Percentiles rank a stretch among this genome's conserved stretches.
Evolutionary conservation across 2,113 vertebrate species (phyloP).

Genomic region (Myotis brandtii): DNA sequence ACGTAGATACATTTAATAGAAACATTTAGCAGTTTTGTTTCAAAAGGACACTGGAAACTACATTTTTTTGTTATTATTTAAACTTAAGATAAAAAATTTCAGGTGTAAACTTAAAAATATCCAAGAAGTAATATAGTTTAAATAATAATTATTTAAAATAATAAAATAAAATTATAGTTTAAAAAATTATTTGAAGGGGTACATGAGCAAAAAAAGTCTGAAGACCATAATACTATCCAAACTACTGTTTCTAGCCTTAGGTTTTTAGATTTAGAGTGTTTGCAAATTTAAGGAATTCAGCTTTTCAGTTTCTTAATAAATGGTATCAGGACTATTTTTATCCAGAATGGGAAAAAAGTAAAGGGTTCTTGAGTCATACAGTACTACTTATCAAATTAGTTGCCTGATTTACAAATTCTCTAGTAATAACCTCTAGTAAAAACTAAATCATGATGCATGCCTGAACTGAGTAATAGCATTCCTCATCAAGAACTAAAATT

Average conservation of each 20-base stretch:
- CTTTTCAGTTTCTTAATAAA: constrained; percentile 35
- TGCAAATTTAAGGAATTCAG: neutral
- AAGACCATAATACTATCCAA: neutral
- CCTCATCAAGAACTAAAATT: constrained; percentile 46
- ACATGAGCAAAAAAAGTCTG: neutral
- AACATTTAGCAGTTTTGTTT: constrained; percentile 27
- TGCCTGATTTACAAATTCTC: constrained; percentile 22
- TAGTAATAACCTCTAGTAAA: neutral
- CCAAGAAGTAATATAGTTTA: neutral
- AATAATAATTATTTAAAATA: constrained; percentile 6
- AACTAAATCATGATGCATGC: neutral
- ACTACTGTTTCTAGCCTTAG: neutral
- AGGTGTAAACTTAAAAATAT: constrained; percentile 21
- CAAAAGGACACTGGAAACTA: constrained; percentile 10
- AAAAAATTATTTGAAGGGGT: constrained; percentile 38
- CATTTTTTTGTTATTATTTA: neutral
- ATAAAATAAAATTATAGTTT: neutral
- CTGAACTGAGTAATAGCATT: constrained; percentile 5
- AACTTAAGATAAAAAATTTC: constrained; percentile 25
- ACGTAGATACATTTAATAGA: neutral
- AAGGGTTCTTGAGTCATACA: neutral
- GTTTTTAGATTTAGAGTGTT: neutral
- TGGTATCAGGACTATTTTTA: constrained; percentile 10
- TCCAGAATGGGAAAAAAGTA: neutral
- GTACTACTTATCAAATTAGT: neutral